phyloP scores from a whole-genome alignment of 2,888 invertebrate genomes.

The Drosophila infuscata region DNA sequence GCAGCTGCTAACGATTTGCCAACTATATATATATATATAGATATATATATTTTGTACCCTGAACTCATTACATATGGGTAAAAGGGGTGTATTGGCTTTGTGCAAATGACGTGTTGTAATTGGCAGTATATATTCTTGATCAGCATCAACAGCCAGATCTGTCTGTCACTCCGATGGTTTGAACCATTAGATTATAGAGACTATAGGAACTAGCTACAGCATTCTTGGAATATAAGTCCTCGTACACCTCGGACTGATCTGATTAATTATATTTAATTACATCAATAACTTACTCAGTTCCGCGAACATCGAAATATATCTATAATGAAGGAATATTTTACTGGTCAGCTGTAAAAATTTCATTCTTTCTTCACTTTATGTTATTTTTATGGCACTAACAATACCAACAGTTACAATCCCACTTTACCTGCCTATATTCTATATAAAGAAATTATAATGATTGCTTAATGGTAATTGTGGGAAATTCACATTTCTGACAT shows the following conservation, averaged over 20 bases:
- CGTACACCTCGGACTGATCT: neutral
- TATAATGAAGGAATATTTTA: neutral
- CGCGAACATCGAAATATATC: neutral
- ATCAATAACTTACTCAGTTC: neutral
- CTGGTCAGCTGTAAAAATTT: neutral
- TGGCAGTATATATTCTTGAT: neutral
- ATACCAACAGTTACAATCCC: neutral
- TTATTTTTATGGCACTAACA: no score
- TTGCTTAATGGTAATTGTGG: neutral
- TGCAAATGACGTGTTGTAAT: neutral
- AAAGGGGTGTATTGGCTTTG: neutral
- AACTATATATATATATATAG: constrained; percentile 6
- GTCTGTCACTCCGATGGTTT: neutral
- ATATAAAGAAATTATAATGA: neutral
- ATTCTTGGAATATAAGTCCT: neutral
- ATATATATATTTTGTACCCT: neutral
- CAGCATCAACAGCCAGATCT: neutral
- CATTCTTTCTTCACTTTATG: no score
- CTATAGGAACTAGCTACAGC: neutral
- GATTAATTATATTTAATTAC: neutral
- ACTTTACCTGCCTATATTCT: neutral
- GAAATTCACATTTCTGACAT: neutral
- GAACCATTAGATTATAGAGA: no score
- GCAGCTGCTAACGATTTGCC: constrained; percentile 4
- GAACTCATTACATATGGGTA: neutral